Percentiles rank a stretch among this genome's conserved stretches.
Evolutionary conservation across 2,888 invertebrate species (phyloP).

Genomic region (Alviniconcha strummeri): DNA sequence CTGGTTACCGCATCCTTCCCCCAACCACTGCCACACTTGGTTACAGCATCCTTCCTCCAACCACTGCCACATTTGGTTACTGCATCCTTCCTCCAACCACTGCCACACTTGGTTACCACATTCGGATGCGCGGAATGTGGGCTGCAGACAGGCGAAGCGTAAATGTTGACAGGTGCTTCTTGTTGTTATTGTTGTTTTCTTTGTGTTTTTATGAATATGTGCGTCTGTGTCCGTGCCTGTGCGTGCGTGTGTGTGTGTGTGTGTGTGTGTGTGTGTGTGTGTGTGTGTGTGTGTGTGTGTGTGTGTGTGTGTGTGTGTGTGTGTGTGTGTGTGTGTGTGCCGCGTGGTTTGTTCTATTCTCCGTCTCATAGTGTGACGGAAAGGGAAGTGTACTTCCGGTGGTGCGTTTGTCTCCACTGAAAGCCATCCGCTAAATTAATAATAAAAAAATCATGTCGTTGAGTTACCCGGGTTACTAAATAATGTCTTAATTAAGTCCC

Average conservation of each 20-base stretch:
- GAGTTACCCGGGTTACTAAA: no score
- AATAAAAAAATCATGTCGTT: no score
- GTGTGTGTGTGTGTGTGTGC: constrained; percentile 17
- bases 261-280: constrained; percentile 5
- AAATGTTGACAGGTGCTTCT: not conserved
- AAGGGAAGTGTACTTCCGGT: not conserved
- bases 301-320: not conserved
- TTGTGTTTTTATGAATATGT: not conserved
- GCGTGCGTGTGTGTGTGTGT: not conserved
- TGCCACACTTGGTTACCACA: no score
- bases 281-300: constrained; percentile 7
- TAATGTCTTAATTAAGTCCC: no score
- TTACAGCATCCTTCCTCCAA: no score
- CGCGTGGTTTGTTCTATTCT: not conserved
- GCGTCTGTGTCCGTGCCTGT: not conserved
- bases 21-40: no score
- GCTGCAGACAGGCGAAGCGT: no score
- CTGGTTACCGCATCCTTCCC: no score
- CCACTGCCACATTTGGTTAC: no score
- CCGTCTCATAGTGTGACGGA: not conserved
- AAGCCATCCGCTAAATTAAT: no score
- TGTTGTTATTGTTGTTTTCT: not conserved
- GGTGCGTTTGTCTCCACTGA: not conserved
- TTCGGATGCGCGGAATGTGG: not conserved
- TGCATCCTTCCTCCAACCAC: no score